These are phyloP conservation scores for Plodia interpunctella DNA, from an alignment of 1,140 invertebrate species.

Conservation along the genomic window DNA sequence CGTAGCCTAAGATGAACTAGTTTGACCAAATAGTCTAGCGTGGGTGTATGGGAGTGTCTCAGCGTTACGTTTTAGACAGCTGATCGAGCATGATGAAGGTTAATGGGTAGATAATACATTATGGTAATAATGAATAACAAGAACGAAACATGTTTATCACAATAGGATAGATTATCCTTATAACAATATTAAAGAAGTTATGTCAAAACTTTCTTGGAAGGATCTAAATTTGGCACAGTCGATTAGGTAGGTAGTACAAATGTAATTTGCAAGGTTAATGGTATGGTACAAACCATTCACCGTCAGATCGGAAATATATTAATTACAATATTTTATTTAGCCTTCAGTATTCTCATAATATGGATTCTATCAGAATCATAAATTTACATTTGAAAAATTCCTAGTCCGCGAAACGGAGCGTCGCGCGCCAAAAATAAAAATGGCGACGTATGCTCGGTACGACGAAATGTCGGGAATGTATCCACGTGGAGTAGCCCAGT, in stretches of 20 bases:
- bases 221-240: no score
- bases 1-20: neutral
- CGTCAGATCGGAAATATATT: no score
- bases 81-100: neutral
- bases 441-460: slow-evolving; percentile 45
- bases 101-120: neutral
- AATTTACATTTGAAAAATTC: neutral
- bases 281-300: no score
- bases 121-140: neutral
- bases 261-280: no score
- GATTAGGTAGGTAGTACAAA: no score
- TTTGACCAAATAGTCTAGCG: neutral
- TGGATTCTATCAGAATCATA: no score
- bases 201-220: no score
- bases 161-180: no score
- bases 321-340: no score
- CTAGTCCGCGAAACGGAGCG: slow-evolving; percentile 14
- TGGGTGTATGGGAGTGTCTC: slow-evolving; percentile 3
- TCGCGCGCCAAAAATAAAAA: slow-evolving; percentile 56
- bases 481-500: slow-evolving; percentile 61
- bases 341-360: no score
- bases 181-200: no score
- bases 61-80: neutral
- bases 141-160: no score
- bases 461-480: slow-evolving; percentile 61